Evolutionary conservation across 2,797 vertebrate genomes (phyloP), one percentile per base, ranked within the genome.

Genomic region (Xenopus petersii): DNA sequence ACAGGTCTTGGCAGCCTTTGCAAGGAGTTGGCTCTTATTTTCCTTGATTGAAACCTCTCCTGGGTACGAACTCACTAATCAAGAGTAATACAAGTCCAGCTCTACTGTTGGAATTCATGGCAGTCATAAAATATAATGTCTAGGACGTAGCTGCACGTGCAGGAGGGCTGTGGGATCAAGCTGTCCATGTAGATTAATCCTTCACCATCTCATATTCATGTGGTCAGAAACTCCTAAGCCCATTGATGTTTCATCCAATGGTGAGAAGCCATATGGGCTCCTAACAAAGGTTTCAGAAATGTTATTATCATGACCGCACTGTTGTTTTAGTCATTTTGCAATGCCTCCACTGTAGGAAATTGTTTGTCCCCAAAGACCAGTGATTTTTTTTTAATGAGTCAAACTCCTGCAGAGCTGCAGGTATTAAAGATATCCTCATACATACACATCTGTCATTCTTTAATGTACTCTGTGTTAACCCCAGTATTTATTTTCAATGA

Each of bases 91-190:
- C 12, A 67, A 79, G 71, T 79, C 67, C 62, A 74, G 33, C 55
- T 70, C 62, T 74, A 79, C 77, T 79, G 77, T 66, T 74, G 71
- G 68, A 79, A 66, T 70, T 74, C 68, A 70, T 79, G 77, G 71
- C 71, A 74, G 55, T 46, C 7, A 6, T 61, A 79, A 71, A 79
- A 70, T 78, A 79, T 74, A 74, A 79, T 66, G 71, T 74, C 71
- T 66, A 70, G 36, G 62, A 70, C 60, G 33, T 74, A 70, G 17
- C 60, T 74, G 71, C 55, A 79, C 30, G 46, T 74, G 54, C 33
- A 54, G 36, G 9, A 74, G 62, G 64, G 73, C 68, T 79, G 55
- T 65, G 62, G 67, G 55, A 66, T 62, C 30, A 46, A 66, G 71
- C 55, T 66, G 72, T 74, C 77, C 46, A 55, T 74, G 56, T 70